Evolutionary conservation across 2,888 invertebrate species (phyloP), one percentile per base, ranked within the genome.

Genomic region (Athrips mouffetella): DNA sequence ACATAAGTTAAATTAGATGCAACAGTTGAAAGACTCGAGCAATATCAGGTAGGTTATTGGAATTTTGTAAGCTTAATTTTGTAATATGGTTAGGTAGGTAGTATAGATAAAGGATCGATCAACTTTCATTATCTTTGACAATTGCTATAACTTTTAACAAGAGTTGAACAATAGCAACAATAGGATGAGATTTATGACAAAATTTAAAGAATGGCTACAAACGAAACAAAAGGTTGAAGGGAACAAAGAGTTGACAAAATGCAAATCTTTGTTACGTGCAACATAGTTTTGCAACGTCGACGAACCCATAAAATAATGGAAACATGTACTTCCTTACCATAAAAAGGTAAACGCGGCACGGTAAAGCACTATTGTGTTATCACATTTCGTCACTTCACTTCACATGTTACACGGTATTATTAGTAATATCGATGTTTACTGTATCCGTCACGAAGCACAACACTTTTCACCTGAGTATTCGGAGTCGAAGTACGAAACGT

Each of bases 301-400:
- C 49, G 58, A 55, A 62, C 60, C 49, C 59, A 71, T 64, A 65
- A 60, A 67, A 61, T 56, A 60, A 63, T 62, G 63, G 68, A 65
- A 67, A 65, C 29, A 31, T 31, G 44, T 55, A 66, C 56, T 65
- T 70, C 60, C 79, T 80, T 68, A 84, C 85, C 79, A 70, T 78
- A 75, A 74, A 79, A 78, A 79, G 68, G 62, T 65, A 68, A 76
- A 73, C 66, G 60, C 70, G 64, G 69, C 63, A 67, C 67, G 65
- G 59, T 69, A 69, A 69, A 58, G 65, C 72, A 76, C 74, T 72
- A 50, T 51, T 47, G 48, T 44, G 53, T 60, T 54, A 60, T 79
- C 80, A 80, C 80, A 78, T 80, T 64, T 73, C 70, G 62, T 60
- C 78, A 78, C 75, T 67, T 60, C 73, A 77, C 76, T 57, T 67